Percentiles rank a stretch among this genome's conserved stretches.
phyloP scores from a whole-genome alignment of 2,888 invertebrate species.

The Mactromeris polynyma region DNA sequence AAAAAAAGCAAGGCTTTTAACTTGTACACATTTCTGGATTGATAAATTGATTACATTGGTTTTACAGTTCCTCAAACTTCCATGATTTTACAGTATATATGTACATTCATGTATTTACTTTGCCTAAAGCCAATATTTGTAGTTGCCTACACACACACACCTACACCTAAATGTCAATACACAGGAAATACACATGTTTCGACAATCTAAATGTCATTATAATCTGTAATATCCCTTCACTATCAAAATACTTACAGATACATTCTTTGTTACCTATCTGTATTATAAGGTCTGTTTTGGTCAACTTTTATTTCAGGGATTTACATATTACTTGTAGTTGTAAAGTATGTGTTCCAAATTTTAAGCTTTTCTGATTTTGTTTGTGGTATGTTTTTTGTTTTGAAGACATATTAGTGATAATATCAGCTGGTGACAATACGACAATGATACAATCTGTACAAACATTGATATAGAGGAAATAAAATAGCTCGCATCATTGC shows the following conservation, averaged over 20 bases:
- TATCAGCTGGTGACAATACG: neutral
- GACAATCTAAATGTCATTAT: neutral
- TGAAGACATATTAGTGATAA: neutral
- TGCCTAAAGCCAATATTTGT: conserved; percentile 17
- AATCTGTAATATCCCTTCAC: neutral
- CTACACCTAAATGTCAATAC: conserved; percentile 5
- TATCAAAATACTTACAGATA: neutral
- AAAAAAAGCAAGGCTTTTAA: no score
- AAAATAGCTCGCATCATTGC: neutral
- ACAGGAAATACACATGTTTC: neutral
- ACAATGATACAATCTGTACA: neutral
- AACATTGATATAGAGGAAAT: neutral
- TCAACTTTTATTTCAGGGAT: no score
- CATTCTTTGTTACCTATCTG: neutral
- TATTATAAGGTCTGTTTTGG: neutral
- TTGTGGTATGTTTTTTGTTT: neutral
- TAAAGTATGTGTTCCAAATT: neutral
- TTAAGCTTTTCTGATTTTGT: neutral
- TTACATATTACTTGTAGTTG: no score
- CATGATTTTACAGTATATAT: neutral
- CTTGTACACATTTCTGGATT: no score
- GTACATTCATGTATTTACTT: neutral
- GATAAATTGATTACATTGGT: no score
- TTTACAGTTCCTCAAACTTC: no score
- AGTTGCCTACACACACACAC: neutral